phyloP scores from a whole-genome alignment of 2,888 invertebrate genomes.

The Drosophila ustulata region DNA sequence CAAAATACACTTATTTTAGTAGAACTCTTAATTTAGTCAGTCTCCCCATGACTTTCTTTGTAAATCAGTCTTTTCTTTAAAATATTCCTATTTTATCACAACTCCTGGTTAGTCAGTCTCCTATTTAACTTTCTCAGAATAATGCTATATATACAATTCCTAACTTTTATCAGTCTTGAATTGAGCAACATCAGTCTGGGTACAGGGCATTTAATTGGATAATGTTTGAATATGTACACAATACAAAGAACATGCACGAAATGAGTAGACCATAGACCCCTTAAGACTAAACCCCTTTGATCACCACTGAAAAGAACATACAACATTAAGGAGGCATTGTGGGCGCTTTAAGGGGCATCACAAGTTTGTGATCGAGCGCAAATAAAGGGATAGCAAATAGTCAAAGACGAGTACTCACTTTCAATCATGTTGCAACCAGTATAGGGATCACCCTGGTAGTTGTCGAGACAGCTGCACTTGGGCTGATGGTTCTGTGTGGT shows the following conservation, averaged over 20 bases:
- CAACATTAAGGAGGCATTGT: conserved; percentile 62
- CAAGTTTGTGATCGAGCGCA: conserved; percentile 20
- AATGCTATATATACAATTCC: background rate
- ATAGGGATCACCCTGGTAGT: conserved; percentile 92
- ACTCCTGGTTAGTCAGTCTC: too few relatives aligned
- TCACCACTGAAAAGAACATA: conserved; percentile 75
- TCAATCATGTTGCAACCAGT: conserved; percentile 89
- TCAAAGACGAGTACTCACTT: conserved; percentile 85
- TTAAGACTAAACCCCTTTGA: conserved; percentile 52
- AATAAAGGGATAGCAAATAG: conserved; percentile 9
- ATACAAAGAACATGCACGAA: conserved; percentile 67
- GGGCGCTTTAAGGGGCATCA: conserved; percentile 16
- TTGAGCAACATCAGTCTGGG: background rate
- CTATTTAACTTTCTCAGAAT: background rate
- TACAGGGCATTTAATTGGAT: conserved; percentile 26
- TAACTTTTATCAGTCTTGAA: too few relatives aligned
- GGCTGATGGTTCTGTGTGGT: conserved; percentile 90
- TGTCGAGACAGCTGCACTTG: conserved; percentile 89
- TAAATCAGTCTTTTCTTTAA: too few relatives aligned
- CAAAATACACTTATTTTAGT: too few relatives aligned
- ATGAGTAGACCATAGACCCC: conserved; percentile 55
- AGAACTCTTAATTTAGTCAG: background rate
- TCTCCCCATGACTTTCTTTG: background rate
- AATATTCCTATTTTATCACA: too few relatives aligned
- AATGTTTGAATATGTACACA: conserved; percentile 57